Percentiles rank a stretch among this genome's conserved stretches.
These are phyloP conservation scores for Drosophila differens DNA, from an alignment of 2,888 invertebrate genomes.

Conservation along the genomic window DNA sequence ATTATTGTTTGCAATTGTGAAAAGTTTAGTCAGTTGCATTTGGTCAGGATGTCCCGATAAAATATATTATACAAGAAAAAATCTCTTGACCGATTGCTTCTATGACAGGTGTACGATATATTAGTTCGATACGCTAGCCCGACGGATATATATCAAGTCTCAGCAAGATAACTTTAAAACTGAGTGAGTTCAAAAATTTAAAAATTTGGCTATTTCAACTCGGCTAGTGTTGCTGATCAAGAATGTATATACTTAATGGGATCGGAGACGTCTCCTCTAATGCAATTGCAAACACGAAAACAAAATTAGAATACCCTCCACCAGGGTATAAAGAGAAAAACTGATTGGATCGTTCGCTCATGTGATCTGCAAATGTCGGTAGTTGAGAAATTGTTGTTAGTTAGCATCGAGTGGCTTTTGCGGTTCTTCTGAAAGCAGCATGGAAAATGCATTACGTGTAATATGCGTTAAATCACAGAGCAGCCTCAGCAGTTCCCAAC, in stretches of 20 bases:
- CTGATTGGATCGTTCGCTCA: slow-evolving; percentile 54
- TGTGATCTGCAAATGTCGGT: slow-evolving; percentile 44
- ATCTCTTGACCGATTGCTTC: background rate
- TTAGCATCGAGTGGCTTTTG: slow-evolving; percentile 56
- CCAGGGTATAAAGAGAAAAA: slow-evolving; percentile 18
- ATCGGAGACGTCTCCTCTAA: background rate
- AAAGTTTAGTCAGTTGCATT: background rate
- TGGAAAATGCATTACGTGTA: slow-evolving; percentile 75
- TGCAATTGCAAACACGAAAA: slow-evolving; percentile 9
- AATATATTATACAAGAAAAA: background rate
- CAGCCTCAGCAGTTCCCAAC: slow-evolving; percentile 20
- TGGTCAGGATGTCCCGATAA: background rate
- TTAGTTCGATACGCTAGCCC: background rate
- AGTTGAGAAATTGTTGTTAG: slow-evolving; percentile 48
- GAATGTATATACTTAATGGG: background rate
- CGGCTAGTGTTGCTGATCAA: background rate
- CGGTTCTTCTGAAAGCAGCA: slow-evolving; percentile 69
- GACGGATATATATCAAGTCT: background rate
- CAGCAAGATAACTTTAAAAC: background rate
- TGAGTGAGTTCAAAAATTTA: no score
- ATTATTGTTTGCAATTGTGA: background rate
- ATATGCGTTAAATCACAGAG: slow-evolving; percentile 76
- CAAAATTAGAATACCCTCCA: slow-evolving; percentile 4
- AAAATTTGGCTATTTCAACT: background rate
- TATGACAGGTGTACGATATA: background rate